phyloP scores from a whole-genome alignment of 2,797 vertebrate genomes.

The Erethizon dorsatum region DNA sequence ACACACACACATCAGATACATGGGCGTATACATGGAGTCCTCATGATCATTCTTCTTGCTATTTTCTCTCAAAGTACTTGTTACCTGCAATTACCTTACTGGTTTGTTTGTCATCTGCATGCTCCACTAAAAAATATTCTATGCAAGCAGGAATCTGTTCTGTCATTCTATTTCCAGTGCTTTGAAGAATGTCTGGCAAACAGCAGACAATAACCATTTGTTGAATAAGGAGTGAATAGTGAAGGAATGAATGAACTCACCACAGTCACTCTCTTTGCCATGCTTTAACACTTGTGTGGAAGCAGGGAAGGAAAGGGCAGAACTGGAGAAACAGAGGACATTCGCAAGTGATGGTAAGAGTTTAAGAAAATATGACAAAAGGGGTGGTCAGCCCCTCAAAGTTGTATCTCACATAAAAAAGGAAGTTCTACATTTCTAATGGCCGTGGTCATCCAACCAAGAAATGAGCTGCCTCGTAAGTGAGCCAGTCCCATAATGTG shows the following conservation, averaged over 20 bases:
- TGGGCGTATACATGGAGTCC: not conserved
- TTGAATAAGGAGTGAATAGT: not conserved
- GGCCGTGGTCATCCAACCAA: constrained; percentile 5
- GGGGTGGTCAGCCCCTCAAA: not conserved
- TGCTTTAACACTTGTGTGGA: not conserved
- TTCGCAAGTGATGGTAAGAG: not conserved
- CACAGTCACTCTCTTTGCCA: no score
- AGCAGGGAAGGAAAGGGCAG: not conserved
- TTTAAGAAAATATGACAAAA: not conserved
- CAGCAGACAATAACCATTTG: not conserved
- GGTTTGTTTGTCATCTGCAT: not conserved
- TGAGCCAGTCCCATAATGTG: not conserved
- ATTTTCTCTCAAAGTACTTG: constrained; percentile 17
- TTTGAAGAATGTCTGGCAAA: constrained; percentile 5
- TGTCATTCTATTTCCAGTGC: not conserved
- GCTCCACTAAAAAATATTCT: constrained; percentile 9
- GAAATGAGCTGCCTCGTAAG: not conserved
- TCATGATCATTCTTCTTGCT: not conserved
- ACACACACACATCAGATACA: not conserved
- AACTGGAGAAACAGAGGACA: not conserved
- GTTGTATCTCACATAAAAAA: not conserved
- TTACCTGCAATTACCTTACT: not conserved
- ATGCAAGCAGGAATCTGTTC: not conserved
- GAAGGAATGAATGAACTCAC: not conserved
- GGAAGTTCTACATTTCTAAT: not conserved